These are phyloP conservation scores for Pseudotriccus pelzelni DNA, from an alignment of 2,797 vertebrate species.

Conservation along the genomic window DNA sequence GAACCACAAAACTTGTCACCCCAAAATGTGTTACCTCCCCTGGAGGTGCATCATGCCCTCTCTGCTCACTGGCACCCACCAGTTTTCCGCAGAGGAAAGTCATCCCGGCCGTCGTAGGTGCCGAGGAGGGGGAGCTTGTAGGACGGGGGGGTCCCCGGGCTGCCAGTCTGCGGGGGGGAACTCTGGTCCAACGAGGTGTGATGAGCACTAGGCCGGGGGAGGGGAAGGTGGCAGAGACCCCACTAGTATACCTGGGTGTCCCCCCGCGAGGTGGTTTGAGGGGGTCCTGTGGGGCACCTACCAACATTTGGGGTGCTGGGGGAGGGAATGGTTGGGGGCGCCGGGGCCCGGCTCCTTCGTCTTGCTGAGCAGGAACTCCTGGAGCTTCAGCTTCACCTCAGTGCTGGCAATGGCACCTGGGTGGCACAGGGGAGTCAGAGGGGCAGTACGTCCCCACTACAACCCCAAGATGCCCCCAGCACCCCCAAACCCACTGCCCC, in stretches of 20 bases:
- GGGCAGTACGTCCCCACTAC: too few relatives aligned
- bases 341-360: slow-evolving; percentile 86
- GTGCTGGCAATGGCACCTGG: slow-evolving; percentile 96
- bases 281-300: slow-evolving; percentile 60
- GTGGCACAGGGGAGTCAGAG: neutral
- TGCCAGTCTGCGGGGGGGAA: slow-evolving; percentile 84
- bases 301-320: slow-evolving; percentile 90
- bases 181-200: slow-evolving; percentile 89
- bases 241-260: neutral
- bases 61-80: slow-evolving; percentile 49
- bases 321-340: slow-evolving; percentile 92
- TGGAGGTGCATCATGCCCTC: accelerated
- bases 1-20: neutral
- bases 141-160: slow-evolving; percentile 85
- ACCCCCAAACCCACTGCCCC: too few relatives aligned
- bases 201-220: slow-evolving; percentile 60
- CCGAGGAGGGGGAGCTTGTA: slow-evolving; percentile 86
- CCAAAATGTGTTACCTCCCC: neutral
- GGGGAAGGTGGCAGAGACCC: neutral
- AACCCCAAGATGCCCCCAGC: neutral
- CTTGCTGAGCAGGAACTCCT: slow-evolving; percentile 94
- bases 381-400: slow-evolving; percentile 95
- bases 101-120: slow-evolving; percentile 82
- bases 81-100: slow-evolving; percentile 87
- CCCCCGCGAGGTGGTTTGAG: neutral